A percentile compares a stretch with the other conserved stretches of the same genome.
phyloP scores from a whole-genome alignment of 2,797 vertebrate genomes.

The Miichthys miiuy region DNA sequence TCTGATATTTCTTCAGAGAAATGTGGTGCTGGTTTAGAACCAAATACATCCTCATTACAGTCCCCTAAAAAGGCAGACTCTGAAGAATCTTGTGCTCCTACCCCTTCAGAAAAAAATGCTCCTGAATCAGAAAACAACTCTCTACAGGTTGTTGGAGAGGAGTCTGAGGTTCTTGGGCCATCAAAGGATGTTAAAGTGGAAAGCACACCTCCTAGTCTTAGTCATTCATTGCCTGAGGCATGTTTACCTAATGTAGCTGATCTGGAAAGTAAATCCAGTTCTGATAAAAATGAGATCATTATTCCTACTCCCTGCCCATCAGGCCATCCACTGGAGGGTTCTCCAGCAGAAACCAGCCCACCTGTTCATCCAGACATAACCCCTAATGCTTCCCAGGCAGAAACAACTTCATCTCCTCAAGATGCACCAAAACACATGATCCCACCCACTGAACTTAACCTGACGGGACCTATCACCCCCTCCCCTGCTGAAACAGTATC shows the following conservation, averaged over 20 bases:
- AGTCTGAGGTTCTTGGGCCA: conserved; percentile 15
- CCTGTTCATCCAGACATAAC: conserved; percentile 11
- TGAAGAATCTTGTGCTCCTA: conserved; percentile 16
- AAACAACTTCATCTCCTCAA: conserved; percentile 21
- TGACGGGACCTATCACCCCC: conserved; percentile 7
- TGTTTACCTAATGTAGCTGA: conserved; percentile 19
- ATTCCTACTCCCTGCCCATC: neutral
- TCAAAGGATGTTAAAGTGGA: conserved; percentile 30
- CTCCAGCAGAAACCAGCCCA: conserved; percentile 35
- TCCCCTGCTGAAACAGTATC: conserved; percentile 23
- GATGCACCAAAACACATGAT: conserved; percentile 26
- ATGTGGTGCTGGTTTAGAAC: conserved; percentile 24
- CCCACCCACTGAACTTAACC: conserved; percentile 31
- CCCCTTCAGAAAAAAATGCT: conserved; percentile 28
- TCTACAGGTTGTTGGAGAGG: conserved; percentile 16
- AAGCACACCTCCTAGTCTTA: conserved; percentile 2
- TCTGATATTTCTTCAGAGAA: conserved; percentile 27
- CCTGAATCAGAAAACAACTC: conserved; percentile 27
- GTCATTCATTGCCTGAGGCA: conserved; percentile 3
- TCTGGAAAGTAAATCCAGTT: conserved; percentile 23
- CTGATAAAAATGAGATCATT: conserved; percentile 21
- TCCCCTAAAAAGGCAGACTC: conserved; percentile 5
- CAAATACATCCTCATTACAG: conserved; percentile 20
- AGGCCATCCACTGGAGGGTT: conserved; percentile 6
- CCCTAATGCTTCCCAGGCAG: conserved; percentile 3